These are phyloP conservation scores for Scotopteryx bipunctaria DNA, from an alignment of 2,888 invertebrate species.

Conservation along the genomic window DNA sequence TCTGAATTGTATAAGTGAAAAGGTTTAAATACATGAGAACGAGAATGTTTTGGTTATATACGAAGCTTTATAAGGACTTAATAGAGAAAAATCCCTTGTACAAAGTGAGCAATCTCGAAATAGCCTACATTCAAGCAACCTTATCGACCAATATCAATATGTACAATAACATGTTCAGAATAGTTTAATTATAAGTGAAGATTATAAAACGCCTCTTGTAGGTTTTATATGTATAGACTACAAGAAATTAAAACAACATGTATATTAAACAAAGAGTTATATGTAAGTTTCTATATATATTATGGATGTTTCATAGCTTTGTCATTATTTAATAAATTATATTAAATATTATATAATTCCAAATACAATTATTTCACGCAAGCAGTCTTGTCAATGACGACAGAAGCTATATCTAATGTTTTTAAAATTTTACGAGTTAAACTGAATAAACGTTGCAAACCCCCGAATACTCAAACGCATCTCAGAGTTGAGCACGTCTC, in stretches of 20 bases:
- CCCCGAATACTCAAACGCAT: too few species aligned
- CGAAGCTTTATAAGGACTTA: slow-evolving; percentile 78
- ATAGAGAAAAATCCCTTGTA: slow-evolving; percentile 75
- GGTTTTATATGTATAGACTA: slow-evolving; percentile 8
- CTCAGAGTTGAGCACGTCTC: too few species aligned
- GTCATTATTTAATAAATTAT: slow-evolving; percentile 27
- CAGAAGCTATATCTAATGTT: slow-evolving; percentile 31
- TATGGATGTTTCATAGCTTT: slow-evolving; percentile 22
- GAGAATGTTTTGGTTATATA: slow-evolving; percentile 67
- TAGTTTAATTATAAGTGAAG: slow-evolving; percentile 43
- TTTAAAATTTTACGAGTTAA: background rate
- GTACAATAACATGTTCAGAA: slow-evolving; percentile 70
- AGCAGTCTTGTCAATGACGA: slow-evolving; percentile 62
- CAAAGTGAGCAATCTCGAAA: slow-evolving; percentile 78
- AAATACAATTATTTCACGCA: slow-evolving; percentile 54
- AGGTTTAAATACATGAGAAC: slow-evolving; percentile 63
- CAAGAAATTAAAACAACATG: slow-evolving; percentile 20
- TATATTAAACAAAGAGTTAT: too few species aligned
- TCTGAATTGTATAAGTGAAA: slow-evolving; percentile 69
- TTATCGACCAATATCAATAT: slow-evolving; percentile 73
- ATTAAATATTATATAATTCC: slow-evolving; percentile 43
- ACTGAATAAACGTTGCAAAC: background rate
- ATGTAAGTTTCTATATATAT: slow-evolving; percentile 1
- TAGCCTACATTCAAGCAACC: slow-evolving; percentile 77
- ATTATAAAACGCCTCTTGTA: slow-evolving; percentile 27